phyloP scores from a whole-genome alignment of 2,113 vertebrate genomes.

The Argyrosomus japonicus region DNA sequence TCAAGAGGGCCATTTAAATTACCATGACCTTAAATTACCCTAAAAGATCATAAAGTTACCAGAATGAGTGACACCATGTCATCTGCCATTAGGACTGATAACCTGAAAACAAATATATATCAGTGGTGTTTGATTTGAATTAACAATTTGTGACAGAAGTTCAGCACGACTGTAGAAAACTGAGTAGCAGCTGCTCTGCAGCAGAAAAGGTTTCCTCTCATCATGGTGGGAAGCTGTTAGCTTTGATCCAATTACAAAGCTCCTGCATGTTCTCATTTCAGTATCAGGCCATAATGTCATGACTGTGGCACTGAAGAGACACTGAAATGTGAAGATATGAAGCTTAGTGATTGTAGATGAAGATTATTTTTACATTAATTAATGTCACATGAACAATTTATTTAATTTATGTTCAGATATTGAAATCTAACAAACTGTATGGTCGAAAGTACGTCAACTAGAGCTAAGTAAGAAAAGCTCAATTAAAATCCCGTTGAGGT shows the following conservation, averaged over 20 bases:
- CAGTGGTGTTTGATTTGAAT: background rate
- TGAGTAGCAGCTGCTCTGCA: conserved; percentile 1
- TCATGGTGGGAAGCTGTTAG: conserved; percentile 11
- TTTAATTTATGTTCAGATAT: background rate
- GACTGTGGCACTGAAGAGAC: background rate
- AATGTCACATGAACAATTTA: background rate
- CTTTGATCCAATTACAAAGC: conserved; percentile 15
- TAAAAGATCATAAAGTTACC: background rate
- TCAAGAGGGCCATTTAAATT: background rate
- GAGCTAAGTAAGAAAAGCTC: too few relatives aligned
- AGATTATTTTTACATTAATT: background rate
- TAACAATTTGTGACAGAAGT: background rate
- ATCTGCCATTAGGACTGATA: too few relatives aligned
- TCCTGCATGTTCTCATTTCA: conserved; percentile 18
- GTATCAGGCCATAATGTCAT: too few relatives aligned
- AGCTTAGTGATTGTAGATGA: background rate
- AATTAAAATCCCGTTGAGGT: too few relatives aligned
- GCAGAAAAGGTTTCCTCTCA: background rate
- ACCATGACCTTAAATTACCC: background rate
- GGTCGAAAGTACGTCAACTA: background rate
- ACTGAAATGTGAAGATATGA: background rate
- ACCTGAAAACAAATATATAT: too few relatives aligned
- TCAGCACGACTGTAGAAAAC: background rate
- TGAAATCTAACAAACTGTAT: background rate
- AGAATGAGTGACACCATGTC: background rate